Percentiles rank a stretch among this genome's conserved stretches.
Conservation (phyloP, 2,113 vertebrate genomes). For the Hippolais icterina region DNA sequence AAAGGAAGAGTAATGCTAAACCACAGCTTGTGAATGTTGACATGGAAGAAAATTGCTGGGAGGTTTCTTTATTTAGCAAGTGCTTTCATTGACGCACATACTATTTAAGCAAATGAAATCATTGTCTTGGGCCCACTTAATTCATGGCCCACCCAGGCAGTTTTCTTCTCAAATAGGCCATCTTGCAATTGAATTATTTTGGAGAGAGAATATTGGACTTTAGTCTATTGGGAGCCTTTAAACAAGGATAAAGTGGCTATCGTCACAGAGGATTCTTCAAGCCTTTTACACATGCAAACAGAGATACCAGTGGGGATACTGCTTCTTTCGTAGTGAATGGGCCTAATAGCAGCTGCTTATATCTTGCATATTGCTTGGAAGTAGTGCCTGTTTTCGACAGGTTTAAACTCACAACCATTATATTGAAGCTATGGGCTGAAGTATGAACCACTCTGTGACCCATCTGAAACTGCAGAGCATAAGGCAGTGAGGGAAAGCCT, state of each 20-base stretch:
- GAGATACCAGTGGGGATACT: not conserved
- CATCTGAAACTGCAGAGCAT: not conserved
- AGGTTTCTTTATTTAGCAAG: slow-evolving; percentile 46
- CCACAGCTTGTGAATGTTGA: slow-evolving; percentile 10
- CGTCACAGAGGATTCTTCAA: not conserved
- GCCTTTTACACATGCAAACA: not conserved
- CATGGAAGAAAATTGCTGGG: slow-evolving; percentile 29
- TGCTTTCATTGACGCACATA: slow-evolving; percentile 26
- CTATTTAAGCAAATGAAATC: slow-evolving; percentile 39
- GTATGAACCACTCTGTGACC: not conserved
- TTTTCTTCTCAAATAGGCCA: not conserved
- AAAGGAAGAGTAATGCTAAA: slow-evolving; percentile 22
- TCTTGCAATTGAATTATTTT: not conserved
- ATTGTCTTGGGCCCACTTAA: slow-evolving; percentile 2
- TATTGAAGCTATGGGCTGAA: not conserved
- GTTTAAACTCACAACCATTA: not conserved
- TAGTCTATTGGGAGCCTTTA: not conserved
- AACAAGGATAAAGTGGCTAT: not conserved
- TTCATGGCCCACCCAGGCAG: slow-evolving; percentile 4
- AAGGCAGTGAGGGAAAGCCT: not conserved
- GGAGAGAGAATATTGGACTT: not conserved
- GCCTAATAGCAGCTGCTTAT: not conserved
- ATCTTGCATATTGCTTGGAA: not conserved
- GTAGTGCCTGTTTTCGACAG: not conserved
- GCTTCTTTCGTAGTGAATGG: not conserved